Base-by-base conservation (phyloP, 2,113 vertebrate species). In the Glaucidium brasilianum region DNA sequence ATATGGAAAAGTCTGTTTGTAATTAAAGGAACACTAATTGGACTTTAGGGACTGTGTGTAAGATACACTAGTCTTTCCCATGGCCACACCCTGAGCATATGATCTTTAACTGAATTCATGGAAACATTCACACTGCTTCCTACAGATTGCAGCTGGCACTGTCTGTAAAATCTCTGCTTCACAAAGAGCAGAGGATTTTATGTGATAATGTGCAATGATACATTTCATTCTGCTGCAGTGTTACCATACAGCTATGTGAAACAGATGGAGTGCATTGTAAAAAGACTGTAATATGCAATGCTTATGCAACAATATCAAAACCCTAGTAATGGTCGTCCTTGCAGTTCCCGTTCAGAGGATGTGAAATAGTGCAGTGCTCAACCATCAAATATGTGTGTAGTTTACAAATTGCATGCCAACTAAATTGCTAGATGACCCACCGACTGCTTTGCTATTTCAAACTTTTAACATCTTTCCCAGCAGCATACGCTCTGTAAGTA, bases 1-100 rank as follows among this genome's bases (percentile, higher is more conserved):
- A 96, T 97, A n/a, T 96, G 96, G 85, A 97, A 94, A 96, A 94
- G 79, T 80, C 63, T 97, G 92, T 83, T 96, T 96, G 80, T 7
- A 95, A 95, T 96, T 97, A 96, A 95, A 96, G 95, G 77, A 95
- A 49, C 64, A 2, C 72, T 96, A 95, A 97, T 85, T 96, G 94
- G 90, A 22, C 95, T 95, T 97, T 2, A 62, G 97, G 96, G 96
- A 95, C 88, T 52, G 52, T 29, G 66, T 90, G 96, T 93, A 87
- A 87, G 82, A 83, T 94, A 85, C 47, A 29, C 85, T 56, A 81
- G 83, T 69, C 90, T 97, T 98, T 97, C 96, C 88, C 93, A 94
- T 56, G 69, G 63, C 96, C 96, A 96, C 91, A 88, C 92, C 95
- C 94, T 96, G 80, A 97, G 90, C 91, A 85, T 96, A 88, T 96